These are phyloP conservation scores for Clarias laeviceps DNA, from an alignment of 2,797 vertebrate genomes.

Conservation along the genomic window DNA sequence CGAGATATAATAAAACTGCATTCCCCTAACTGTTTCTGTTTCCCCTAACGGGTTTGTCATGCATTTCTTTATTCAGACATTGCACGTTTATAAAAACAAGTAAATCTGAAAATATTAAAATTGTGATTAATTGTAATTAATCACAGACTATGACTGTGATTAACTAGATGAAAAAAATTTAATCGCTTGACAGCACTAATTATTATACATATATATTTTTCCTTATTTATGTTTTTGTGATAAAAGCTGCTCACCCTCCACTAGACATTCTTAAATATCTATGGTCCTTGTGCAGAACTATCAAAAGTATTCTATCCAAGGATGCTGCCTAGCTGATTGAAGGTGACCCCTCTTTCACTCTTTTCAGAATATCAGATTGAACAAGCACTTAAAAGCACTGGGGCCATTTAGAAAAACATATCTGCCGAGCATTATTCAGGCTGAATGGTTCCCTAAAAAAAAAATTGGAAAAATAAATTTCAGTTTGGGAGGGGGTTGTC, in stretches of 20 bases:
- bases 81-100: too few relatives aligned
- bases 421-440: constrained; percentile 23
- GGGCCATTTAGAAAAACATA: constrained; percentile 22
- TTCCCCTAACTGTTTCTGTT: too few relatives aligned
- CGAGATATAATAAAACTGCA: too few relatives aligned
- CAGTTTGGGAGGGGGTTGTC: constrained; percentile 13
- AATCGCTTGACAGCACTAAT: too few relatives aligned
- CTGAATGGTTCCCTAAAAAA: constrained; percentile 28
- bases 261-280: neutral
- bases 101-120: too few relatives aligned
- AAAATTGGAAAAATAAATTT: constrained; percentile 19
- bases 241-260: constrained; percentile 7
- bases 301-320: constrained; percentile 4
- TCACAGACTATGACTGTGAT: too few relatives aligned
- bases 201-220: neutral
- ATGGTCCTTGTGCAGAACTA: neutral
- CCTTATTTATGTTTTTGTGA: neutral
- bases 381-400: constrained; percentile 30
- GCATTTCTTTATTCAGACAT: too few relatives aligned
- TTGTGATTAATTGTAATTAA: too few relatives aligned
- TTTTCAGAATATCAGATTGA: constrained; percentile 28
- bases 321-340: constrained; percentile 21
- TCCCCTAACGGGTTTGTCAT: too few relatives aligned
- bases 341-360: constrained; percentile 16
- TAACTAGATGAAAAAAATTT: too few relatives aligned